Evolutionary conservation across 2,113 vertebrate species (phyloP).

Genomic region (Coptodon rendalli): DNA sequence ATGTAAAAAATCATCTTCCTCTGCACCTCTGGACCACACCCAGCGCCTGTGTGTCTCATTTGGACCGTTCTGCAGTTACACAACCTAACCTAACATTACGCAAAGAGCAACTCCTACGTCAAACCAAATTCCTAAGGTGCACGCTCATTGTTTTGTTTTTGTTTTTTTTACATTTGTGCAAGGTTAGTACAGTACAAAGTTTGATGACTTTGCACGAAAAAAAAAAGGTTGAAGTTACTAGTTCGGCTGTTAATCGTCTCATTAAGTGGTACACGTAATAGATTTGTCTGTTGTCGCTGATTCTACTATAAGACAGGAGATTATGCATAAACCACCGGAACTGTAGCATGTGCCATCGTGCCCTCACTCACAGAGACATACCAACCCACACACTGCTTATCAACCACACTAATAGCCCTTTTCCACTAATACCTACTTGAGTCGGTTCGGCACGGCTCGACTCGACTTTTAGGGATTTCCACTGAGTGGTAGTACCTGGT

Average conservation of each 20-base stretch:
- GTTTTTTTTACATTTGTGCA: not conserved
- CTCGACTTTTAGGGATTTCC: not conserved
- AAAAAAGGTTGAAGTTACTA: not conserved
- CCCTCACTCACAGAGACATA: not conserved
- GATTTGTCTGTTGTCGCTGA: not conserved
- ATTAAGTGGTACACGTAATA: not conserved
- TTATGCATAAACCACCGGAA: not conserved
- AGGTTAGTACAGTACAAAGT: not conserved
- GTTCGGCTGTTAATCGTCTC: not conserved
- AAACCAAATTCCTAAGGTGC: not conserved
- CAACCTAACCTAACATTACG: not conserved
- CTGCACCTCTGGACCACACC: not conserved
- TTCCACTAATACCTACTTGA: not conserved
- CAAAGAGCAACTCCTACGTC: not conserved
- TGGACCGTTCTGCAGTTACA: not conserved
- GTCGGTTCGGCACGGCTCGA: not conserved
- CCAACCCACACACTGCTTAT: not conserved
- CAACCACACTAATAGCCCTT: not conserved
- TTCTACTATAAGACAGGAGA: not conserved
- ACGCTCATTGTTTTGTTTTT: not conserved
- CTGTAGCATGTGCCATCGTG: not conserved
- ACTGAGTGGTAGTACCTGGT: not conserved
- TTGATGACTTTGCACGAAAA: not conserved
- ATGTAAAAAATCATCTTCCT: not conserved
- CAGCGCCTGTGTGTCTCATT: not conserved